A percentile compares a stretch with the other conserved stretches of the same genome.
phyloP scores from a whole-genome alignment of 1,140 invertebrate genomes.

The Saccostrea cuccullata region DNA sequence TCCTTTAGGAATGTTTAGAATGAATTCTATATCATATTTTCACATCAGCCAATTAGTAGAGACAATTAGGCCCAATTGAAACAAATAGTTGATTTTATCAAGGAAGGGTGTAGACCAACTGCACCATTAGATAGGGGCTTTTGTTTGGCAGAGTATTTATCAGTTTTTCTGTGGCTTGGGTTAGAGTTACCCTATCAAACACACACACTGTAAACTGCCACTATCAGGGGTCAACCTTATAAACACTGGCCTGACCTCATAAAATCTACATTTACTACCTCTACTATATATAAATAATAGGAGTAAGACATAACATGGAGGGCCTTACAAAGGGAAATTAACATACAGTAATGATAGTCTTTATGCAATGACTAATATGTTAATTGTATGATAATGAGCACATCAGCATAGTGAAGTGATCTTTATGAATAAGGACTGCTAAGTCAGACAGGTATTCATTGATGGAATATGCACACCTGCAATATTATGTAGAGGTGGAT shows the following conservation, averaged over 20 bases:
- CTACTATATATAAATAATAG: background rate
- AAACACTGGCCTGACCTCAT: background rate
- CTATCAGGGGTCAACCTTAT: background rate
- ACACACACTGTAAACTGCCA: slow-evolving; percentile 4
- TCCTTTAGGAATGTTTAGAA: background rate
- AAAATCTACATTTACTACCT: slow-evolving; percentile 1
- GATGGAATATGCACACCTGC: background rate
- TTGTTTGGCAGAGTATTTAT: slow-evolving; percentile 11
- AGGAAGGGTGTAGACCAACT: background rate
- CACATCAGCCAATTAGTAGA: background rate
- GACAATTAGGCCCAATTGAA: background rate
- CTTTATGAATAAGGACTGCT: background rate
- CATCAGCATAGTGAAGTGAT: background rate
- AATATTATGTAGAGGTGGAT: background rate
- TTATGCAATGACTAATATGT: slow-evolving; percentile 13
- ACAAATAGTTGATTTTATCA: background rate
- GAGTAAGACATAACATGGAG: background rate
- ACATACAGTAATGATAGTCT: background rate
- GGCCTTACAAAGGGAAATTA: background rate
- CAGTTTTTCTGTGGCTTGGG: background rate
- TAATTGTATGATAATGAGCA: slow-evolving; percentile 2
- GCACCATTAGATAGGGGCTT: background rate
- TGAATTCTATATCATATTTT: background rate
- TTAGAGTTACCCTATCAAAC: background rate
- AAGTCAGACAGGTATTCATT: background rate